phyloP scores from a whole-genome alignment of 2,797 vertebrate genomes.

The Chloroceryle inda region DNA sequence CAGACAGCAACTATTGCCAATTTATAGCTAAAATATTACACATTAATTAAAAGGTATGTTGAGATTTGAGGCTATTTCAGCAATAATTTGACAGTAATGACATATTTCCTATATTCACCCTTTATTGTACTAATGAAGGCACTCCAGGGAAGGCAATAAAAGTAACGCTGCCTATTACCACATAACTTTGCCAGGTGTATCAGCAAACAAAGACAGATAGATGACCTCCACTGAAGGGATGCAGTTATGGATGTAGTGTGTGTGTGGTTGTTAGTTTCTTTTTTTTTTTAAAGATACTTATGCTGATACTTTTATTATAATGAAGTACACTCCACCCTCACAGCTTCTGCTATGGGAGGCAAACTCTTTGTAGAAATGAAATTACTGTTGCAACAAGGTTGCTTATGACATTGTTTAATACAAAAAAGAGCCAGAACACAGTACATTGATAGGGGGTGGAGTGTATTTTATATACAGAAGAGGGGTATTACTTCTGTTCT shows the following conservation, averaged over 20 bases:
- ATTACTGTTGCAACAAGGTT: conserved; percentile 51
- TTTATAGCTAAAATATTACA: not conserved
- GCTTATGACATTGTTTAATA: conserved; percentile 72
- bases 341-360: conserved; percentile 1
- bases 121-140: not conserved
- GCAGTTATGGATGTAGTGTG: not conserved
- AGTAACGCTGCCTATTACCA: not conserved
- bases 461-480: conserved; percentile 43
- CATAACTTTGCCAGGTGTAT: not conserved
- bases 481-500: conserved; percentile 16
- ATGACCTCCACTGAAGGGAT: not conserved
- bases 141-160: not conserved
- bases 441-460: conserved; percentile 45
- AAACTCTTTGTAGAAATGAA: conserved; percentile 42
- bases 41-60: not conserved
- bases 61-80: not conserved
- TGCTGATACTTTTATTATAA: not conserved
- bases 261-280: no score
- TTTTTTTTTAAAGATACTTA: not conserved
- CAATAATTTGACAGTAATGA: not conserved
- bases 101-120: not conserved
- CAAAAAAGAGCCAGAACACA: conserved; percentile 54
- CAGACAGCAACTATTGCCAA: not conserved
- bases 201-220: conserved; percentile 1
- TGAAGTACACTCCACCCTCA: conserved; percentile 33